Conservation (phyloP, 2,797 vertebrate species). For the Acanthurus tractus region DNA sequence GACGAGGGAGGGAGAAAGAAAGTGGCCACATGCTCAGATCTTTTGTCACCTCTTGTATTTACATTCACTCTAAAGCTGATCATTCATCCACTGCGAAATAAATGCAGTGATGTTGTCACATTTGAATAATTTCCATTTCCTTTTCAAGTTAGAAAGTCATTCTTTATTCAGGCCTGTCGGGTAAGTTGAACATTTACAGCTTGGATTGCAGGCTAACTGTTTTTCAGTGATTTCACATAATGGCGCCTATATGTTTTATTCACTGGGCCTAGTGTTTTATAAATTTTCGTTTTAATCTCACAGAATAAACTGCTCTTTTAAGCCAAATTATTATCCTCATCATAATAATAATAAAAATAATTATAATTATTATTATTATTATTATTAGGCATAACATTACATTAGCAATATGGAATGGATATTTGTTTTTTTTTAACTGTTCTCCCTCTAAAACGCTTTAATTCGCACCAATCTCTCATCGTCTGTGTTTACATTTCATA, state of each 20-base stretch:
- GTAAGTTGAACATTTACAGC: neutral
- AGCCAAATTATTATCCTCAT: neutral
- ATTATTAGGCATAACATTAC: too few relatives aligned
- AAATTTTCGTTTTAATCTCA: neutral
- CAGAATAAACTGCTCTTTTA: neutral
- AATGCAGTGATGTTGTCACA: slow-evolving; percentile 13
- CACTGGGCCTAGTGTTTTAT: too few relatives aligned
- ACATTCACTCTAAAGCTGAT: neutral
- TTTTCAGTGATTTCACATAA: neutral
- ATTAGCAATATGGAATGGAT: too few relatives aligned
- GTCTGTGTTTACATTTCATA: neutral
- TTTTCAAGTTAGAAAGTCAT: neutral
- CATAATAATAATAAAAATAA: neutral
- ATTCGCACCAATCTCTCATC: neutral
- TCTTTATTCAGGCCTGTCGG: neutral
- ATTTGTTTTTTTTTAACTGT: neutral
- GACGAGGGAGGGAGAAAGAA: neutral
- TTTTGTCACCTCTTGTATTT: neutral
- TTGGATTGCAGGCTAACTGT: neutral
- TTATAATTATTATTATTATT: neutral
- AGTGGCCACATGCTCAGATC: neutral
- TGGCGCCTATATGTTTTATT: neutral
- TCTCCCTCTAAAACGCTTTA: too few relatives aligned
- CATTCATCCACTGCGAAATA: slow-evolving; percentile 11
- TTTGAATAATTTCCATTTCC: slow-evolving; percentile 7